These are phyloP conservation scores for Anarsia innoxiella DNA, from an alignment of 2,888 invertebrate genomes.

Conservation along the genomic window DNA sequence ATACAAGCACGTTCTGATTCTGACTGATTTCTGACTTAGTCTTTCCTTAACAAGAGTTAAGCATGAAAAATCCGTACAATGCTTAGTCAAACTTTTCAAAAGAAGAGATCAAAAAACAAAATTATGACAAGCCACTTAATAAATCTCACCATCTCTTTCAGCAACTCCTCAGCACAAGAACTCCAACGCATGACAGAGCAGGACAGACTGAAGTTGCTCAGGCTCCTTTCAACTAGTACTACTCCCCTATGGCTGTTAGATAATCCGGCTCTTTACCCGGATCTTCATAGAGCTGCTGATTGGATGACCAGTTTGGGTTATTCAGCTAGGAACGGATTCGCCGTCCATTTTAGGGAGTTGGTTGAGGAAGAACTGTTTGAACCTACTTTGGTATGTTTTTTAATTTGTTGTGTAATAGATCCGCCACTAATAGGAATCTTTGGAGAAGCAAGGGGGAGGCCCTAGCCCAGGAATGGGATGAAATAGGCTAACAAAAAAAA, in stretches of 20 bases:
- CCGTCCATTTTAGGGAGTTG: constrained; percentile 82
- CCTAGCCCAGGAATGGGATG: no score
- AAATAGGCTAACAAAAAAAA: no score
- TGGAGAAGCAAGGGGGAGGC: no score
- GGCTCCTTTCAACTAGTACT: constrained; percentile 34
- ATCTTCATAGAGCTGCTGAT: constrained; percentile 76
- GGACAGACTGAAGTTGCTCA: constrained; percentile 41
- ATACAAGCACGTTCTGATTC: no score
- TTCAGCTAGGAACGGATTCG: constrained; percentile 81
- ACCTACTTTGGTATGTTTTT: constrained; percentile 81
- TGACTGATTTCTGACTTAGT: no score
- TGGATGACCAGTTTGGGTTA: constrained; percentile 85
- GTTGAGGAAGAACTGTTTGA: constrained; percentile 74
- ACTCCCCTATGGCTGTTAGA: constrained; percentile 61
- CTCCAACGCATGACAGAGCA: constrained; percentile 45
- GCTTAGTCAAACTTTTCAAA: no score
- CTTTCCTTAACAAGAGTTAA: no score
- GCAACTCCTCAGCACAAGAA: constrained; percentile 53
- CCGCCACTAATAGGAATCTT: no score
- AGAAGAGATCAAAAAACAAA: no score
- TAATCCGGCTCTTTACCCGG: constrained; percentile 21
- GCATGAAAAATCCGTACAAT: no score
- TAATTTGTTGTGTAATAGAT: no score
- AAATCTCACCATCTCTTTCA: constrained; percentile 25
- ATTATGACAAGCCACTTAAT: no score